A percentile compares a stretch with the other conserved stretches of the same genome.
Evolutionary conservation across 2,888 invertebrate species (phyloP).

Genomic region (Caenorhabditis macrosperma): DNA sequence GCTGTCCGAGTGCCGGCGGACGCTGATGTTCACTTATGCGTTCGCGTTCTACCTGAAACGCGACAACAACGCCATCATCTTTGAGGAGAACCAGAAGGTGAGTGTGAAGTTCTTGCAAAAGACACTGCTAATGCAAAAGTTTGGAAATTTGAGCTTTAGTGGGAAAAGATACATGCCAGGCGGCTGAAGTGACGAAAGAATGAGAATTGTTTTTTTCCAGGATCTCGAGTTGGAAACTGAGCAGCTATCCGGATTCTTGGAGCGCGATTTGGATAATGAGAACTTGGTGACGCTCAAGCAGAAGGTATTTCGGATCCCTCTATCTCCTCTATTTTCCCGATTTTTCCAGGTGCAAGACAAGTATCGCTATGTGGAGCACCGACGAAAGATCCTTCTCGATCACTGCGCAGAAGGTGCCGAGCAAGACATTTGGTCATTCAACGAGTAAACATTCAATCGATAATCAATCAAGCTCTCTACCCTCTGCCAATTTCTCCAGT

Average conservation of each 20-base stretch:
- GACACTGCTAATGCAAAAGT: background rate
- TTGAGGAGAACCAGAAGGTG: slow-evolving; percentile 85
- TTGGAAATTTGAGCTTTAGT: background rate
- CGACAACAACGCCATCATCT: slow-evolving; percentile 98
- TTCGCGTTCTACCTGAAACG: slow-evolving; percentile 98
- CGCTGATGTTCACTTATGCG: slow-evolving; percentile 98
- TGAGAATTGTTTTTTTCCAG: too few species aligned
- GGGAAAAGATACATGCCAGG: too few species aligned
- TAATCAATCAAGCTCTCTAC: background rate
- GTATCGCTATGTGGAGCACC: slow-evolving; percentile 95
- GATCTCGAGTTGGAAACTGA: slow-evolving; percentile 98
- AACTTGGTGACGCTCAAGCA: slow-evolving; percentile 97
- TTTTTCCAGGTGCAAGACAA: slow-evolving; percentile 78
- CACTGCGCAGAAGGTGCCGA: slow-evolving; percentile 99
- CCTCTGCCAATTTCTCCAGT: background rate
- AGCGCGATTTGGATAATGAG: slow-evolving; percentile 96
- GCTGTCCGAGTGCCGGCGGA: slow-evolving; percentile 86
- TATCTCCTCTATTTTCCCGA: slow-evolving; percentile 16
- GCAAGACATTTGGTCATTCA: slow-evolving; percentile 94
- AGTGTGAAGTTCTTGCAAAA: background rate
- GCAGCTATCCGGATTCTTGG: slow-evolving; percentile 95
- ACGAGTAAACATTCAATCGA: slow-evolving; percentile 48
- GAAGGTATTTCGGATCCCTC: slow-evolving; percentile 87
- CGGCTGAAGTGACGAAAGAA: too few species aligned
- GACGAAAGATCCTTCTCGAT: slow-evolving; percentile 94